Evolutionary conservation across 2,888 invertebrate species (phyloP).

Genomic region (Hecatera dysodea): DNA sequence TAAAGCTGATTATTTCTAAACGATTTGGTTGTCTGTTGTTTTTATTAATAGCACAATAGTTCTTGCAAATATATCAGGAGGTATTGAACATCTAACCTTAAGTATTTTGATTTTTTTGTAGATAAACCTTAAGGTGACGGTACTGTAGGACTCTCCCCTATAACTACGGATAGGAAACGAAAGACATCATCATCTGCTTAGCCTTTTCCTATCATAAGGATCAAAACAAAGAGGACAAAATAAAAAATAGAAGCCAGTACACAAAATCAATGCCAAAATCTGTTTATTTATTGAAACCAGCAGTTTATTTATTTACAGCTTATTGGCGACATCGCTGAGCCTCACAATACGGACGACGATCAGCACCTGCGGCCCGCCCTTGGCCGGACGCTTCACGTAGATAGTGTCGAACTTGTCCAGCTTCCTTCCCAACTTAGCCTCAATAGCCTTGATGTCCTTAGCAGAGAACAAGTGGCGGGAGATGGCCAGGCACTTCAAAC

Average conservation of each 20-base stretch:
- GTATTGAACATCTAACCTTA: no score
- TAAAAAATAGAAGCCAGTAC: background rate
- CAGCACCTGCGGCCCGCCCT: background rate
- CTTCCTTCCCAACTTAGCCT: conserved; percentile 5
- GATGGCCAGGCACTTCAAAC: background rate
- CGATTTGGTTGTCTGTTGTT: no score
- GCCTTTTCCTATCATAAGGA: no score
- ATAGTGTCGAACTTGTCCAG: conserved; percentile 15
- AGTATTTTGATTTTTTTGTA: no score
- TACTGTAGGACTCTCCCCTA: no score
- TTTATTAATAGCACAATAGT: no score
- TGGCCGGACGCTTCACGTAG: conserved; percentile 4
- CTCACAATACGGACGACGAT: conserved; percentile 3
- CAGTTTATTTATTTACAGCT: conserved; percentile 1
- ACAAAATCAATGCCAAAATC: background rate
- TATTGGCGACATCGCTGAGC: background rate
- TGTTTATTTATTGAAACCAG: conserved; percentile 14
- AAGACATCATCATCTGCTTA: no score
- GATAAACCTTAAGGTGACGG: no score
- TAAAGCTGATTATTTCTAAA: no score
- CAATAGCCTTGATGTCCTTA: conserved; percentile 1
- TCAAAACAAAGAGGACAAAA: no score
- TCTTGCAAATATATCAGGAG: no score
- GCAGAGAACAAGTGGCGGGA: conserved; percentile 4
- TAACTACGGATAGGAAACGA: background rate